These are phyloP conservation scores for Callimorpha dominula DNA, from an alignment of 2,888 invertebrate genomes.

Conservation along the genomic window DNA sequence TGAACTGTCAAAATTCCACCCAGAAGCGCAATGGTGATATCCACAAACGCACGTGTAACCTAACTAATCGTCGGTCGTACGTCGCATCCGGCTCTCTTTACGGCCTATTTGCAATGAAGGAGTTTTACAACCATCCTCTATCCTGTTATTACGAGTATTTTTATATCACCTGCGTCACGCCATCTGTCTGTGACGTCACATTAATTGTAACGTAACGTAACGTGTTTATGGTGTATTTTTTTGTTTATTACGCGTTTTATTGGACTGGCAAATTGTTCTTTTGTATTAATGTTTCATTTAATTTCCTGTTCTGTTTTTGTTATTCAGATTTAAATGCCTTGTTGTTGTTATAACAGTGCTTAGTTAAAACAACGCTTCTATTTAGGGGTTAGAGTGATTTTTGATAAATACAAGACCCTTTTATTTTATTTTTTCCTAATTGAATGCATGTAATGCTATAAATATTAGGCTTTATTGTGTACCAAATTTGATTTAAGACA, in stretches of 20 bases:
- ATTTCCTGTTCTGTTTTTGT: constrained; percentile 1
- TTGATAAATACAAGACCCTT: too few species aligned
- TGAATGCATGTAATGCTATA: too few species aligned
- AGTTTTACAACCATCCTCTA: constrained; percentile 74
- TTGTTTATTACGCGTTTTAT: constrained; percentile 36
- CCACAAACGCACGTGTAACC: constrained; percentile 28
- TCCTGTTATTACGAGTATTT: constrained; percentile 69
- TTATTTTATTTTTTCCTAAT: too few species aligned
- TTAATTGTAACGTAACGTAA: constrained; percentile 50
- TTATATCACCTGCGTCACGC: constrained; percentile 67
- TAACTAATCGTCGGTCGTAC: constrained; percentile 52
- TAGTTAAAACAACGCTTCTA: too few species aligned
- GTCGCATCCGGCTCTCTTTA: constrained; percentile 74
- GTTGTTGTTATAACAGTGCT: too few species aligned
- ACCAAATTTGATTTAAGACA: too few species aligned
- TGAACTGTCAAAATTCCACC: constrained; percentile 18
- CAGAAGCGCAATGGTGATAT: constrained; percentile 34
- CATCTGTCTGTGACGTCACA: constrained; percentile 62
- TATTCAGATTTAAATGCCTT: background rate
- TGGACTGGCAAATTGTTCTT: constrained; percentile 9
- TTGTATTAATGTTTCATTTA: background rate
- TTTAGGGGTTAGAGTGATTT: too few species aligned
- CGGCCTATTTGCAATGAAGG: constrained; percentile 79
- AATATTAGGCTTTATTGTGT: too few species aligned
- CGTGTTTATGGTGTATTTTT: constrained; percentile 52